Base-by-base conservation (phyloP, 2,797 vertebrate genomes). In the Cynodonichthys magdalenae region DNA sequence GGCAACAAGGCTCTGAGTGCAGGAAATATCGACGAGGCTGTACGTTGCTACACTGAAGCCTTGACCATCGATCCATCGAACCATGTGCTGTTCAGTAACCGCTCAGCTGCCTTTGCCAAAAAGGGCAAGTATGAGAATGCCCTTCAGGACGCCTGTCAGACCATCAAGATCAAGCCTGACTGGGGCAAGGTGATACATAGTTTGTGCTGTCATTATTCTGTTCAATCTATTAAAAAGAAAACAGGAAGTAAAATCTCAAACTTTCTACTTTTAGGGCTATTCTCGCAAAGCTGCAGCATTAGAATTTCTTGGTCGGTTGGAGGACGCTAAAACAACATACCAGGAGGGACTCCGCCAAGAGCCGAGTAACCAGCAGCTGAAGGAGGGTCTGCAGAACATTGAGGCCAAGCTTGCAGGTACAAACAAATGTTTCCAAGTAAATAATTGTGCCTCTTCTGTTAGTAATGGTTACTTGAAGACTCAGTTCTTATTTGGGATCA, bases 71-170 rank as follows among this genome's bases (percentile, higher is more conserved):
- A 98, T 55, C 92, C 94, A 24, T 86, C 89, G 73, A 99, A 97
- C 91, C 96, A 98, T 8, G 96, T 99, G 63, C 94, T 98, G 34
- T 98, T 92, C 88, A 98, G 96, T 89, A 99, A 99, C 71, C 94
- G 94, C 70, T 94, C 94, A 0, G 94, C 94, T 51, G 94, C 94
- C 28, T 86, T 92, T 1, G 92, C 94, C 63, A 95, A 95, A 60
- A 96, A 96, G 61, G 96, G 94, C 0, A 95, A 91, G 59, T 94
- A 97, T 59, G 81, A 92, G 75, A 94, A 89, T 6, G 97, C 97
- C 9, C 92, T 97, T 0, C 93, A 96, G 69, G 97, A 98, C 1
- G 96, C 95, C 52, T 94, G 94, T 80, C 94, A 95, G 77, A 98
- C 96, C 1, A 92, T 98, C 31, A 95, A 96, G 90, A 90, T 98